phyloP scores from a whole-genome alignment of 2,888 invertebrate genomes.

The Caenorhabditis wallacei region DNA sequence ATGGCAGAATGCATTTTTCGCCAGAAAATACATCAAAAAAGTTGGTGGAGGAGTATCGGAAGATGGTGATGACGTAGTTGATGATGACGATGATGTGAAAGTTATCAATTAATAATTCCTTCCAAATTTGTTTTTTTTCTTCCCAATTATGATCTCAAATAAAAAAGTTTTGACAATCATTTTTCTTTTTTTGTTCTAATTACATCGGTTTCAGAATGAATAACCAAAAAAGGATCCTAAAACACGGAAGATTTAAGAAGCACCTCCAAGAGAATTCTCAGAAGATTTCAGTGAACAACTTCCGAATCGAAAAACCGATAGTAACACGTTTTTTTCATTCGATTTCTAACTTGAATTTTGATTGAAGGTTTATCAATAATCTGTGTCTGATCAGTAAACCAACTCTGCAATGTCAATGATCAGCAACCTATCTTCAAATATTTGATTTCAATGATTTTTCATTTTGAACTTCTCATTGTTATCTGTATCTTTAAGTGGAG shows the following conservation, averaged over 20 bases:
- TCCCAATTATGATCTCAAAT: constrained; percentile 36
- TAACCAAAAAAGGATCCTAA: too few species aligned
- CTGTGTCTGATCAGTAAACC: constrained; percentile 29
- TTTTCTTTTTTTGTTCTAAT: too few species aligned
- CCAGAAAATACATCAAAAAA: constrained; percentile 30
- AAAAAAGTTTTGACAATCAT: too few species aligned
- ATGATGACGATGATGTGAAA: constrained; percentile 34
- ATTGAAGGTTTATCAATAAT: neutral
- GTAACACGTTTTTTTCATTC: too few species aligned
- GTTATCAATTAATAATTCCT: constrained; percentile 22
- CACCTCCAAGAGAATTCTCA: too few species aligned
- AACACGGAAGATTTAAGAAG: too few species aligned
- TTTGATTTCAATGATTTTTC: constrained; percentile 17
- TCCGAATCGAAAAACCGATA: too few species aligned
- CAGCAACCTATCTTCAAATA: constrained; percentile 8
- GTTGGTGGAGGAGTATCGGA: constrained; percentile 18
- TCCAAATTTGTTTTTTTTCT: neutral
- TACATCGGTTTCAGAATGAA: too few species aligned
- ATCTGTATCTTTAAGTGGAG: constrained; percentile 28
- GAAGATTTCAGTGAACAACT: too few species aligned
- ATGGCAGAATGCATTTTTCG: constrained; percentile 61
- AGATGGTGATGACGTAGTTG: neutral
- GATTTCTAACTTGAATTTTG: neutral
- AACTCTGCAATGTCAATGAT: constrained; percentile 27
- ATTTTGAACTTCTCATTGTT: constrained; percentile 2